Percentiles rank a stretch among this genome's conserved stretches.
These are phyloP conservation scores for Lasioglossum figueresi DNA, from an alignment of 2,888 invertebrate species.

Conservation along the genomic window DNA sequence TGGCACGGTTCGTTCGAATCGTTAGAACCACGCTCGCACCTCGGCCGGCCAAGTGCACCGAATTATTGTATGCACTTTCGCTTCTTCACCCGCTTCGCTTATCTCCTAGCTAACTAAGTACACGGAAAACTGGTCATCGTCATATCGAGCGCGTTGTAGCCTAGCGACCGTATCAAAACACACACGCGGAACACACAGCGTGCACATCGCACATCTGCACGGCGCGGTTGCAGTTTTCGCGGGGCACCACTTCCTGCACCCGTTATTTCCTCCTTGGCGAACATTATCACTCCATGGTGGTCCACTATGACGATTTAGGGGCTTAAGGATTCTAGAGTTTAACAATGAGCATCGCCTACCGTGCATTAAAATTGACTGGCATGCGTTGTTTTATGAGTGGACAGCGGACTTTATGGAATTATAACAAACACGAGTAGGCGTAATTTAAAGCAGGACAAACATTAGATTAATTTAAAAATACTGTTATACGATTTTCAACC, in stretches of 20 bases:
- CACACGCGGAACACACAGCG: conserved; percentile 59
- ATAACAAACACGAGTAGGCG: too few relatives aligned
- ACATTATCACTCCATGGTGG: not conserved
- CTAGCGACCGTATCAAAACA: conserved; percentile 77
- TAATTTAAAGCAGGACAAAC: too few relatives aligned
- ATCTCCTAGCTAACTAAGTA: conserved; percentile 31
- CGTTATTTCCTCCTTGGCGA: not conserved
- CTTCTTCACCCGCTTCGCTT: conserved; percentile 41
- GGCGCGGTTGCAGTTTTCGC: conserved; percentile 30
- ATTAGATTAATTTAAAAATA: too few relatives aligned
- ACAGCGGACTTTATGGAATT: too few relatives aligned
- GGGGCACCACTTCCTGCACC: not conserved
- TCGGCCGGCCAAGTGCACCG: not conserved
- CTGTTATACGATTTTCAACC: too few relatives aligned
- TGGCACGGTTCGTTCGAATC: not conserved
- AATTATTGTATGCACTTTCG: not conserved
- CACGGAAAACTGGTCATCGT: conserved; percentile 68
- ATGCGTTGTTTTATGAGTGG: too few relatives aligned
- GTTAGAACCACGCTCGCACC: conserved; percentile 6
- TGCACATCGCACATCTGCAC: conserved; percentile 25
- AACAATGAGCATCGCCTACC: not conserved
- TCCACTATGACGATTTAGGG: not conserved
- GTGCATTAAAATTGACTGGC: too few relatives aligned
- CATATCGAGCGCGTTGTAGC: conserved; percentile 76
- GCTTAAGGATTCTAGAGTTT: not conserved